A percentile compares a stretch with the other conserved stretches of the same genome.
Evolutionary conservation across 1,140 invertebrate species (phyloP).

Genomic region (Holotrichia oblita): DNA sequence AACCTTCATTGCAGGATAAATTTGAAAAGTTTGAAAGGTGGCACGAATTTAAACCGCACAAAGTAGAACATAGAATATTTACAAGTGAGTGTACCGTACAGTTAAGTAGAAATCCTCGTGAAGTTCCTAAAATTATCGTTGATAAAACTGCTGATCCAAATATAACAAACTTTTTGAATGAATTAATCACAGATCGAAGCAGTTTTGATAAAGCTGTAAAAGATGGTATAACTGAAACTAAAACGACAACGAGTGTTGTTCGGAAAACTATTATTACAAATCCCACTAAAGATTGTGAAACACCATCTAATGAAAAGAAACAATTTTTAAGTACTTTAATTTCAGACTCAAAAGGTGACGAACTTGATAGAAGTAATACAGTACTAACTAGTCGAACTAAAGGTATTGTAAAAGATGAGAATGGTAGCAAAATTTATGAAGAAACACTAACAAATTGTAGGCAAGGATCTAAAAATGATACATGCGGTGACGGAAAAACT

Average conservation of each 20-base stretch:
- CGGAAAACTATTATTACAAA: background rate
- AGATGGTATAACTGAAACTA: background rate
- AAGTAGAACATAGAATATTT: background rate
- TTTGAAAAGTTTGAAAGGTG: background rate
- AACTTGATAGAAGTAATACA: background rate
- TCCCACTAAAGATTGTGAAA: background rate
- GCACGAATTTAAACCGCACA: background rate
- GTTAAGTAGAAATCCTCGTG: background rate
- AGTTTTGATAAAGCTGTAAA: background rate
- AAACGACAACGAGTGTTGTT: background rate
- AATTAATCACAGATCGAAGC: background rate
- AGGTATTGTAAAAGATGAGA: background rate
- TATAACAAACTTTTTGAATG: background rate
- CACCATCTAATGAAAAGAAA: background rate
- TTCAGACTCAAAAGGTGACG: background rate
- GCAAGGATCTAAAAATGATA: background rate
- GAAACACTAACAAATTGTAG: background rate
- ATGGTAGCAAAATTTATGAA: background rate
- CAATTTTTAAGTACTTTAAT: background rate
- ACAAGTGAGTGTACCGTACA: background rate
- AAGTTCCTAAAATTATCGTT: too few relatives aligned
- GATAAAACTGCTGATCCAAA: background rate
- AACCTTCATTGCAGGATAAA: too few relatives aligned
- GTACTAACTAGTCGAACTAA: background rate
- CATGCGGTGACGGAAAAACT: background rate